Evolutionary conservation across 30 jellyfish, hydroid and myxozoan genomes (phyloP), one percentile per base, ranked within the genome.

Genomic region (Pseudorhiza aurosa): DNA sequence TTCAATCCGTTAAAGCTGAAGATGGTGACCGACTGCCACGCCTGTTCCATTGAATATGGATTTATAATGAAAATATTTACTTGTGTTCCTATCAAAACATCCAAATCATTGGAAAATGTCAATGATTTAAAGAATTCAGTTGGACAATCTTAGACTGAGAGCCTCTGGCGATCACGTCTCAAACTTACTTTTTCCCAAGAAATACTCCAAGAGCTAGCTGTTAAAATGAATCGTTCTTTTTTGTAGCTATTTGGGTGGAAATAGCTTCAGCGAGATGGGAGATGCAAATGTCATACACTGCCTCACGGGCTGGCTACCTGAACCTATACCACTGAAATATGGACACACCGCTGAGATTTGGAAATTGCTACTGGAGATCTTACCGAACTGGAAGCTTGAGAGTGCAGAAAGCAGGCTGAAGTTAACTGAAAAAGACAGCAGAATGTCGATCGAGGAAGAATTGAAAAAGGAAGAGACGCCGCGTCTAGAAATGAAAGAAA

Each of bases 291-390:
- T 93, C 12, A 72, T 93, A 45, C 91, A 87, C 63, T 93, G 95
- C 46, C 65, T 93, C 28, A 87, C 96, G 1, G 97, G 99, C 12
- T 93, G 99, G 99, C 79, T 81, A 14, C 99, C 99, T 26, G 97
- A 93, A 55, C 93, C 82, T n/a, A 81, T 93, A 18, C 96, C 97
- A 0, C 42, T 93, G n/a, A 72, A 51, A 32, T 53, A 75, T 65
- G 84, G 85, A 11, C 87, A 82, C 63, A 77, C 82, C 2, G 89
- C 77, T 1, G 82, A 82, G 55, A 75, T 93, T 6, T 93, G 99
- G 99, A 70, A 86, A 26, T 81, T 93, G 9, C 30, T 87, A 7
- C 68, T 72, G 0, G 81, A 69, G 0, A 51, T 60, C 11, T 60
- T 93, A 36, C 99, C 97, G 40, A 73, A 85, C 39, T 93, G 99